Evolutionary conservation across 2,113 vertebrate genomes (phyloP).

Genomic region (Pelvicachromis taeniatus): DNA sequence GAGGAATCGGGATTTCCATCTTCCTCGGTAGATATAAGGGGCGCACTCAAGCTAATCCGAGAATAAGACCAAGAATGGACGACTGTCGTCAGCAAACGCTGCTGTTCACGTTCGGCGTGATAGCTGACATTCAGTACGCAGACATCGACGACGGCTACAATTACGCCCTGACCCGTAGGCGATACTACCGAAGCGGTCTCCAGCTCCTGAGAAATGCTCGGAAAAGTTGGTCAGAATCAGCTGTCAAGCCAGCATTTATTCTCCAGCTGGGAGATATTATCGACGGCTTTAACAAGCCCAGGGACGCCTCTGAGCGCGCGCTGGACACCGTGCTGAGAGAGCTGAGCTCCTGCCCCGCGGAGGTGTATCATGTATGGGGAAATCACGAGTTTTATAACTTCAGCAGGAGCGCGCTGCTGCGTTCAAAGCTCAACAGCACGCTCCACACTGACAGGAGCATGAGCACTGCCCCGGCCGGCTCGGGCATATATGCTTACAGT

Average conservation of each 20-base stretch:
- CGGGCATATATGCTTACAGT: conserved; percentile 79
- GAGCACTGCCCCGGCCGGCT: neutral
- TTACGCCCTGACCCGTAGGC: conserved; percentile 60
- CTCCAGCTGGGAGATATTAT: conserved; percentile 93
- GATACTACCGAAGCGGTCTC: conserved; percentile 84
- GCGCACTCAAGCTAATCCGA: neutral
- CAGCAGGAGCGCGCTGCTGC: conserved; percentile 72
- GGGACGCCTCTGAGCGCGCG: conserved; percentile 68
- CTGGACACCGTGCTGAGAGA: conserved; percentile 73
- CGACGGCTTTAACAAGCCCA: conserved; percentile 81
- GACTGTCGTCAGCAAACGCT: neutral
- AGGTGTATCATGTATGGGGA: conserved; percentile 89
- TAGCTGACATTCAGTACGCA: conserved; percentile 90
- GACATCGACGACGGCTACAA: conserved; percentile 84
- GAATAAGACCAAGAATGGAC: conserved; percentile 57
- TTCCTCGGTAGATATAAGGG: rapidly evolving
- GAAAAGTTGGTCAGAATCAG: conserved; percentile 71
- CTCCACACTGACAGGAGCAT: neutral
- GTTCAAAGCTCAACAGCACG: conserved; percentile 76
- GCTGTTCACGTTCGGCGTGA: conserved; percentile 83
- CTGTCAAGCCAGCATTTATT: conserved; percentile 70
- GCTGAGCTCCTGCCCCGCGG: conserved; percentile 61
- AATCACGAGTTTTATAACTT: conserved; percentile 98
- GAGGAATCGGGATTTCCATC: neutral
- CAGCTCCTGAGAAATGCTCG: conserved; percentile 72